Base-by-base conservation (phyloP, 92 coral and sea anemone genomes). In the Porites evermanni region DNA sequence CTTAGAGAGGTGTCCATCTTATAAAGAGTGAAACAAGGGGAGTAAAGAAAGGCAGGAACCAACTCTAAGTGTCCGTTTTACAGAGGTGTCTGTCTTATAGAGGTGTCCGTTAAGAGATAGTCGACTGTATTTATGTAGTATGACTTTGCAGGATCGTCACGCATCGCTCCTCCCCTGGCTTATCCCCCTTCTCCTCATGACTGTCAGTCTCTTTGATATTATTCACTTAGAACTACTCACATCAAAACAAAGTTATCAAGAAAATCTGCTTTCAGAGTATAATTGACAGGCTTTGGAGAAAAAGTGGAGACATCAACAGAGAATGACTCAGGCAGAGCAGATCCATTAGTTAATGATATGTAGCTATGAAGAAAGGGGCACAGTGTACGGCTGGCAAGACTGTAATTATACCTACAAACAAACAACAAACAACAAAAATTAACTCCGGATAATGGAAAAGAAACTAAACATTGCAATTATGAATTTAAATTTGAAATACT, bases 231-330 rank as follows among this genome's bases (percentile, higher is more conserved):
- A 38, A 12, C 14, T 23, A 91, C 91, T 85, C 77, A 93, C 98
- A 61, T 85, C 90, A 94, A 58, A 67, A 83, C 72, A 86, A 94
- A 94, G 53, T 87, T n/a, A 4, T 85, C 56, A 6, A 86, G 94
- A 84, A 93, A 92, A 79, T 53, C 82, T 29, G 98, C 96, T 72
- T 90, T 84, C n/a, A 94, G 80, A 8, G 78, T 79, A 58, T 94
- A 94, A 54, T 82, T 70, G 26, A 94, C 88, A 51, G 84, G 82
- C 18, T 53, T 19, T 9, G 88, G 94, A 32, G 98, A 93, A 2
- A 94, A 88, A 12, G 98, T 80, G 51, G 98, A 94, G 14, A 93
- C 93, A 79, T 94, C 96, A 66, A 94, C 86, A 60, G 90, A 90
- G 70, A 94, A 94, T 50, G 86, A 85, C 53, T 92, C 84, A 0